phyloP scores from a whole-genome alignment of 2,888 invertebrate species.

The Cephus spinipes region DNA sequence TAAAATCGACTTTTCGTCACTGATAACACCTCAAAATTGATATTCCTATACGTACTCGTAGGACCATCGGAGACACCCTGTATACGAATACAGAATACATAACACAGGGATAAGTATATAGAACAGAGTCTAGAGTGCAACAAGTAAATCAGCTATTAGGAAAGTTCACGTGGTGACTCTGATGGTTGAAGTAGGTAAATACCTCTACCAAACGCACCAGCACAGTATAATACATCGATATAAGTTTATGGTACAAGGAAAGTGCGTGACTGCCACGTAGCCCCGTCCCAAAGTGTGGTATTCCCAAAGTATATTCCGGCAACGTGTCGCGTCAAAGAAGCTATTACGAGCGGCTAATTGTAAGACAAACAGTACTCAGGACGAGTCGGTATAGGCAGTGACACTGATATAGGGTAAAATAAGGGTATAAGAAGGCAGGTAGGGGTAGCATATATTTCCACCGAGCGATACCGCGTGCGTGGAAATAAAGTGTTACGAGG shows the following conservation, averaged over 20 bases:
- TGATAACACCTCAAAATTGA: not conserved
- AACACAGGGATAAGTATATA: not conserved
- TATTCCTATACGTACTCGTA: not conserved
- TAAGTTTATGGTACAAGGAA: not conserved
- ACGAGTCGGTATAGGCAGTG: not conserved
- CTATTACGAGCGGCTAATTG: not conserved
- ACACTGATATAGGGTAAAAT: not conserved
- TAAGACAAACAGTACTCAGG: not conserved
- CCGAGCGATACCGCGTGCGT: too few relatives aligned
- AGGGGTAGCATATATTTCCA: not conserved
- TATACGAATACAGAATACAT: not conserved
- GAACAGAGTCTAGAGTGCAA: not conserved
- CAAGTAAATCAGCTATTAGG: not conserved
- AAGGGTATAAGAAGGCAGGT: not conserved
- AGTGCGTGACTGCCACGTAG: not conserved
- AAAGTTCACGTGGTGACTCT: not conserved
- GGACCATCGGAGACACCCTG: too few relatives aligned
- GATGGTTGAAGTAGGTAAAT: not conserved
- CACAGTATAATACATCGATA: not conserved
- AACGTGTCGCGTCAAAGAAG: not conserved
- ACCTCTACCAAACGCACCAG: not conserved
- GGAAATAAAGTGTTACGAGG: too few relatives aligned
- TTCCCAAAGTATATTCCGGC: not conserved
- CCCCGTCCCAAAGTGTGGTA: not conserved
- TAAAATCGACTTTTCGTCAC: not conserved